phyloP scores from a whole-genome alignment of 2,113 vertebrate species.

The Tupaia tana region DNA sequence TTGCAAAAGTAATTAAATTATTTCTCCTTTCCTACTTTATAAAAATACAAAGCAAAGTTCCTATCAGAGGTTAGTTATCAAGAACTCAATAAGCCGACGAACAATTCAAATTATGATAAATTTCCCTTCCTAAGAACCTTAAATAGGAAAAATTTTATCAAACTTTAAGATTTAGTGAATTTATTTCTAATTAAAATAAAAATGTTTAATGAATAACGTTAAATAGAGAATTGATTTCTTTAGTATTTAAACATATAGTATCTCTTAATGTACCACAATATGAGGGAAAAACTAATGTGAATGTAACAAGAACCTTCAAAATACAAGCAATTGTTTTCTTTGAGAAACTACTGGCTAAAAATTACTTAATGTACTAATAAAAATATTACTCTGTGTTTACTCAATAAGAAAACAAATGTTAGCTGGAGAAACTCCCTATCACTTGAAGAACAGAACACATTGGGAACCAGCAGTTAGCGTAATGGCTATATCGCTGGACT shows the following conservation, averaged over 20 bases:
- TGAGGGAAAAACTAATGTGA: not conserved
- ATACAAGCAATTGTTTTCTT: not conserved
- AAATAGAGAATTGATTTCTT: not conserved
- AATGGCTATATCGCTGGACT: too few relatives aligned
- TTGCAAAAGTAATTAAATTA: conserved; percentile 43
- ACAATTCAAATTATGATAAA: conserved; percentile 32
- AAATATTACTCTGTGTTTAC: not conserved
- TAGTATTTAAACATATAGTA: not conserved
- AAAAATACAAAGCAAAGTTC: conserved; percentile 23
- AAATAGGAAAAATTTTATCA: not conserved
- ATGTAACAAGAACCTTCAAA: conserved; percentile 8
- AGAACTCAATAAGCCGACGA: not conserved
- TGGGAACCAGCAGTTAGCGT: too few relatives aligned
- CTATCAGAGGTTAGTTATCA: not conserved
- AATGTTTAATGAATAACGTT: conserved; percentile 1
- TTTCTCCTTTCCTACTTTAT: conserved; percentile 40
- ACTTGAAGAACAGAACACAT: not conserved
- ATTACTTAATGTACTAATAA: not conserved
- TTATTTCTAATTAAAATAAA: conserved; percentile 48
- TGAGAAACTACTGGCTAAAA: conserved; percentile 14
- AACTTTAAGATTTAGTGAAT: conserved; percentile 32
- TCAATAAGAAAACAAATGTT: conserved; percentile 14
- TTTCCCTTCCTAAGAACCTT: conserved; percentile 36
- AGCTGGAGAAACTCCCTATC: not conserved
- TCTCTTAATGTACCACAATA: not conserved